Percentiles rank a stretch among this genome's conserved stretches.
These are phyloP conservation scores for Notamacropus eugenii DNA, from an alignment of 2,797 vertebrate species.

Conservation along the genomic window DNA sequence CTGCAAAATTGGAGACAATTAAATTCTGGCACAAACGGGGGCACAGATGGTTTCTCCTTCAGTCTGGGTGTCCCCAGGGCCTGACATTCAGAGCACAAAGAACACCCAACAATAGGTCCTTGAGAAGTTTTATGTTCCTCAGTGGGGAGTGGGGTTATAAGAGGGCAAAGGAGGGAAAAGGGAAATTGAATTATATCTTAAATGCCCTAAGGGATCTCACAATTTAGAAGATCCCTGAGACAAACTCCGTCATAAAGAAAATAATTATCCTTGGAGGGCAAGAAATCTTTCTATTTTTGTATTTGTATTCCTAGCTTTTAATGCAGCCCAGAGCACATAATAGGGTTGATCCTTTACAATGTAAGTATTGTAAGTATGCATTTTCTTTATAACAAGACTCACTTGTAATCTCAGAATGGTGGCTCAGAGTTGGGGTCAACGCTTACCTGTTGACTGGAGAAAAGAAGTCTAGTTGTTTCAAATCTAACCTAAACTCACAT, in stretches of 20 bases:
- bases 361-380: background rate
- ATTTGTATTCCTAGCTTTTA: background rate
- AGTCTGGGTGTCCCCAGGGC: background rate
- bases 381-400: background rate
- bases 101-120: background rate
- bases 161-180: background rate
- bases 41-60: background rate
- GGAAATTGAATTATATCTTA: background rate
- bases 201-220: background rate
- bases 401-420: background rate
- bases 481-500: background rate
- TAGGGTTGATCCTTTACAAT: background rate
- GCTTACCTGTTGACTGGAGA: background rate
- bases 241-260: background rate
- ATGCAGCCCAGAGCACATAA: background rate
- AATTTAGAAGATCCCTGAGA: background rate
- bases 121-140: background rate
- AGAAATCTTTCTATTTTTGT: background rate
- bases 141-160: background rate
- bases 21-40: background rate
- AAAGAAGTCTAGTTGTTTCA: constrained; percentile 1
- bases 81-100: background rate
- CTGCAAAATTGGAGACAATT: background rate
- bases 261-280: background rate
- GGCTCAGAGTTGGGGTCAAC: background rate